phyloP scores from a whole-genome alignment of 2,797 vertebrate genomes.

The Manis crassicaudata region DNA sequence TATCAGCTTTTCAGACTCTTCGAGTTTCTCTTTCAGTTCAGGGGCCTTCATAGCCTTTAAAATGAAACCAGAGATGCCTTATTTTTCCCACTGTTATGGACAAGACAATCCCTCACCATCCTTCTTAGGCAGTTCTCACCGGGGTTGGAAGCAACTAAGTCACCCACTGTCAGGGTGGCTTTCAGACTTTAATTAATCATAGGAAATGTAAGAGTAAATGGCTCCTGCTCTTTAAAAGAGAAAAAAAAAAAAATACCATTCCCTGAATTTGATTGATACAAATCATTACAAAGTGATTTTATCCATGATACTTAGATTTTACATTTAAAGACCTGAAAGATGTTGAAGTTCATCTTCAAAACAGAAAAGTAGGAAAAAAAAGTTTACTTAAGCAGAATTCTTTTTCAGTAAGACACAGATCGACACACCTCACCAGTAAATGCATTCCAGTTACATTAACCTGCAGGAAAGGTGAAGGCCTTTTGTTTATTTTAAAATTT shows the following conservation, averaged over 20 bases:
- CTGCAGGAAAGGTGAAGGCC: neutral
- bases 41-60: constrained; percentile 97
- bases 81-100: neutral
- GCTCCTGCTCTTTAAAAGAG: neutral
- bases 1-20: constrained; percentile 98
- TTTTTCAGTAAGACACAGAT: constrained; percentile 39
- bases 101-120: neutral
- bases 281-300: constrained; percentile 22
- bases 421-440: neutral
- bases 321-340: neutral
- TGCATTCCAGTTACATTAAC: neutral
- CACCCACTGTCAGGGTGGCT: neutral
- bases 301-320: constrained; percentile 31
- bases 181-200: constrained; percentile 28
- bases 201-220: neutral
- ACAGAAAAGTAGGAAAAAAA: neutral
- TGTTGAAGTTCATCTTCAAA: constrained; percentile 25
- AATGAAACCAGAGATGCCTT: constrained; percentile 53
- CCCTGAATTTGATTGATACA: neutral
- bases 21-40: constrained; percentile 97
- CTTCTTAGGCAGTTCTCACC: neutral
- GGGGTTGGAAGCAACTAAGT: neutral
- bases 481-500: constrained; percentile 37
- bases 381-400: neutral
- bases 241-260: constrained; percentile 19